Percentiles rank a stretch among this genome's conserved stretches.
phyloP scores from a whole-genome alignment of 2,888 invertebrate genomes.

The Ochropacha duplaris region DNA sequence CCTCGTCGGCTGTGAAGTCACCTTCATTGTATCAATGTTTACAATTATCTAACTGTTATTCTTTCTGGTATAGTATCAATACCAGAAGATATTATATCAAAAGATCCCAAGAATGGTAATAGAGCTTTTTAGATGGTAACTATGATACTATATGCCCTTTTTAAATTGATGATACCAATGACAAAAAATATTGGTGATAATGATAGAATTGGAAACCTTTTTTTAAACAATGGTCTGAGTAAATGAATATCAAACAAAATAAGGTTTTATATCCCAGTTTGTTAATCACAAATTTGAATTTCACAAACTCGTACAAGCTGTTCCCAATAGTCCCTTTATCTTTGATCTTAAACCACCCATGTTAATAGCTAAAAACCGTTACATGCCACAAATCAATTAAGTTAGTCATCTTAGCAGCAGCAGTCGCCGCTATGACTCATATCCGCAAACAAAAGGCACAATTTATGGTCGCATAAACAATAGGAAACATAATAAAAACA shows the following conservation, averaged over 20 bases:
- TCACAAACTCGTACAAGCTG: slow-evolving; percentile 9
- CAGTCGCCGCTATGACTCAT: slow-evolving; percentile 58
- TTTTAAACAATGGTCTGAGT: no score
- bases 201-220: no score
- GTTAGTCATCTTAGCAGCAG: slow-evolving; percentile 65
- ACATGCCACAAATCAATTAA: slow-evolving; percentile 73
- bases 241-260: not conserved
- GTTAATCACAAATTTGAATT: not conserved
- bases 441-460: slow-evolving; percentile 48
- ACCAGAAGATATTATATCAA: not conserved
- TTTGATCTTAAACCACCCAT: slow-evolving; percentile 55
- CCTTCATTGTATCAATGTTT: slow-evolving; percentile 74
- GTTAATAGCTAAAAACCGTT: slow-evolving; percentile 67
- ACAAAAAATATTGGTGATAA: not conserved
- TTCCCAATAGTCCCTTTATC: slow-evolving; percentile 22
- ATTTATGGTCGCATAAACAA: slow-evolving; percentile 27
- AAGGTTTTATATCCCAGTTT: not conserved
- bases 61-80: no score
- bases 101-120: not conserved
- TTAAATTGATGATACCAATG: no score
- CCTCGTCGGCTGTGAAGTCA: slow-evolving; percentile 88
- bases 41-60: slow-evolving; percentile 21
- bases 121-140: not conserved
- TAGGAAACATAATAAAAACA: slow-evolving; percentile 26
- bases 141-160: no score